Evolutionary conservation across 2,113 vertebrate species (phyloP).

Genomic region (Pseudopipra pipra): DNA sequence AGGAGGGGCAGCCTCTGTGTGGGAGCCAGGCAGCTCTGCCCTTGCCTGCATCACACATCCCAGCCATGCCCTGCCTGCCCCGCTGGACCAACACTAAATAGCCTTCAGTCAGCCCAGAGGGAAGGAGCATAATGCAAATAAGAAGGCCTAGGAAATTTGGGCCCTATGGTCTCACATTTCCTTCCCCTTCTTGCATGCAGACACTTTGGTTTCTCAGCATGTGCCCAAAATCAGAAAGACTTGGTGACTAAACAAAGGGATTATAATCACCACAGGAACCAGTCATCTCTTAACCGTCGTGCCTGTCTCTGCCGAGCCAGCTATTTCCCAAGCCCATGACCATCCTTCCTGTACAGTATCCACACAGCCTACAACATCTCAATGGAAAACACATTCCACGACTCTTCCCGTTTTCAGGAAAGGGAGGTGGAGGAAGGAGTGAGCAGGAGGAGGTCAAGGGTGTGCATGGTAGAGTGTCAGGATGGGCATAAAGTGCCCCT

Average conservation of each 20-base stretch:
- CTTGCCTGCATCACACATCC: background rate
- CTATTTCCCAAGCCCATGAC: background rate
- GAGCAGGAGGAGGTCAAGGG: background rate
- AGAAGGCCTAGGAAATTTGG: background rate
- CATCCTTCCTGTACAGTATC: background rate
- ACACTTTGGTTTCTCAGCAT: background rate
- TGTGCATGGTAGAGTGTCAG: rapidly evolving
- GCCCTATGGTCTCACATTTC: background rate
- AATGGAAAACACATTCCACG: rapidly evolving
- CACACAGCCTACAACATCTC: background rate
- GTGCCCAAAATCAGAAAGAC: background rate
- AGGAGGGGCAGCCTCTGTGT: rapidly evolving
- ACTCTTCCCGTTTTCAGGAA: background rate
- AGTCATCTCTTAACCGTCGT: rapidly evolving
- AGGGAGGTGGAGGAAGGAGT: background rate
- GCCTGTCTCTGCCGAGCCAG: background rate
- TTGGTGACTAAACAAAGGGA: background rate
- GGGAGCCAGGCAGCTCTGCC: background rate
- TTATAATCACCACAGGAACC: background rate
- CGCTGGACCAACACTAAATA: rapidly evolving
- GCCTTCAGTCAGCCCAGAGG: background rate
- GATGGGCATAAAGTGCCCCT: rapidly evolving
- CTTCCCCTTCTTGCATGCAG: background rate
- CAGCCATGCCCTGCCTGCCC: background rate
- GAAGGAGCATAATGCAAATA: background rate